Evolutionary conservation across 1,140 invertebrate genomes (phyloP).

Genomic region (Nebria ingens): DNA sequence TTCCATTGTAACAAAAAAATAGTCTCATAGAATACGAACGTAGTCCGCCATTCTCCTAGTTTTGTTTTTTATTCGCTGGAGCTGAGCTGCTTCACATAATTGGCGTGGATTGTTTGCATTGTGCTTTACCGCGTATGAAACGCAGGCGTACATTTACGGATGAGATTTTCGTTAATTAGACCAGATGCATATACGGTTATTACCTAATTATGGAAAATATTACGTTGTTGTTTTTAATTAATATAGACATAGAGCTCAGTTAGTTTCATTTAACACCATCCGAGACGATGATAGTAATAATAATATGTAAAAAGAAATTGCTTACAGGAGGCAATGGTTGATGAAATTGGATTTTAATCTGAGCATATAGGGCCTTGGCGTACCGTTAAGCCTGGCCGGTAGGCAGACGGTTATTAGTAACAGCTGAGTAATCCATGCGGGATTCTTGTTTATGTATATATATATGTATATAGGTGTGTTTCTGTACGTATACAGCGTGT

Average conservation of each 20-base stretch:
- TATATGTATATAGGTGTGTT: no score
- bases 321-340: neutral
- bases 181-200: neutral
- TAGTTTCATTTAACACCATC: neutral
- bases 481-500: no score
- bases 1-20: neutral
- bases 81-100: neutral
- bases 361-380: no score
- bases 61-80: neutral
- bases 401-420: no score
- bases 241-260: neutral
- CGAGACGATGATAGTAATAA: neutral
- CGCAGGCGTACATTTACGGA: neutral
- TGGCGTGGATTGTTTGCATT: conserved; percentile 5
- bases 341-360: no score
- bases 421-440: no score
- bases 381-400: no score
- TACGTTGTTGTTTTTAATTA: neutral
- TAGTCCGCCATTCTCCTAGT: neutral
- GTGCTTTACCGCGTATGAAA: neutral
- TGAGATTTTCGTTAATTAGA: neutral
- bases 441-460: no score
- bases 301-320: neutral
- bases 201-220: neutral
- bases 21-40: neutral